A percentile compares a stretch with the other conserved stretches of the same genome.
These are phyloP conservation scores for Trachythela sp. DNA, from an alignment of 64 coral and sea anemone species.

Conservation along the genomic window DNA sequence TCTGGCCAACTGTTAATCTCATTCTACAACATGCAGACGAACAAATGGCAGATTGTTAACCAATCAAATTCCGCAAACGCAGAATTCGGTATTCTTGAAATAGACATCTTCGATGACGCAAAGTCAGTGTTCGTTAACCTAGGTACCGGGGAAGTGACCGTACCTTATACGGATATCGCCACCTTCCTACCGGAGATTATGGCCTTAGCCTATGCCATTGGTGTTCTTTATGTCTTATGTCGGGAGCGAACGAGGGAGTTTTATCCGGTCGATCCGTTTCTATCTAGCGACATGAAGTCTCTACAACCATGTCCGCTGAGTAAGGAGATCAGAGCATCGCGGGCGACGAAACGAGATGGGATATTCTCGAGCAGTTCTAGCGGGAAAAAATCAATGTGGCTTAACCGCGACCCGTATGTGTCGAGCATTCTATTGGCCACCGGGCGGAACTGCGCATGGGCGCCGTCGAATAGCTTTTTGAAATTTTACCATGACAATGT, in stretches of 20 bases:
- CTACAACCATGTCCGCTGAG: not conserved
- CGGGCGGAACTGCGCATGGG: not conserved
- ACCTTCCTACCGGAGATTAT: conserved; percentile 14
- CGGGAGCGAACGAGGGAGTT: conserved; percentile 21
- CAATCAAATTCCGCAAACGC: conserved; percentile 1
- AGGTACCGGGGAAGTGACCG: not conserved
- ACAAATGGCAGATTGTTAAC: not conserved
- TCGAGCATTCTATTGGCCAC: not conserved
- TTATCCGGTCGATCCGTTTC: conserved; percentile 12
- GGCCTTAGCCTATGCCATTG: not conserved
- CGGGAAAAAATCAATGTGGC: not conserved
- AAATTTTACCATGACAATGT: not conserved
- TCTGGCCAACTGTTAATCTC: not conserved
- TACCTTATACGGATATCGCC: not conserved
- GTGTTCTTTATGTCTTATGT: not conserved
- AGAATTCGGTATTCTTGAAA: not conserved
- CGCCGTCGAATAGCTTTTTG: conserved; percentile 1
- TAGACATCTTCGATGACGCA: not conserved
- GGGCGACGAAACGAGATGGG: conserved; percentile 15
- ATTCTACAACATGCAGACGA: not conserved
- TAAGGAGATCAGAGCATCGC: not conserved
- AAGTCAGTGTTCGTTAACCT: not conserved
- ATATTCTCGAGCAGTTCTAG: not conserved
- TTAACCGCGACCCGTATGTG: not conserved
- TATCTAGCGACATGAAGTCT: not conserved